phyloP scores from a whole-genome alignment of 2,888 invertebrate genomes.

The Scaptomyza parva region DNA sequence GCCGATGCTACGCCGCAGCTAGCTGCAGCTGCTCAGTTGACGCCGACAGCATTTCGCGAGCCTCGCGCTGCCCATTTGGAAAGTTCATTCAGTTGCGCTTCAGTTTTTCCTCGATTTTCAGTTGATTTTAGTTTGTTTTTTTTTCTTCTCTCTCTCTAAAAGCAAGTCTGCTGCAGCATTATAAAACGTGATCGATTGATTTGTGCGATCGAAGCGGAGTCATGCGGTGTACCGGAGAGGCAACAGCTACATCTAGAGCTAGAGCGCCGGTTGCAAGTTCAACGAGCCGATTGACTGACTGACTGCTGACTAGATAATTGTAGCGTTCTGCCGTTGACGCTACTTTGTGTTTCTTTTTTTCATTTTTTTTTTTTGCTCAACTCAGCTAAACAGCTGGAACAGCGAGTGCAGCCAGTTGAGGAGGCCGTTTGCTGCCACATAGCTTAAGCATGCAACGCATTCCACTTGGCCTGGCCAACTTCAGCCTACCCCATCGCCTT shows the following conservation, averaged over 20 bases:
- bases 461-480: constrained; percentile 63
- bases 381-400: constrained; percentile 67
- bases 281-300: constrained; percentile 81
- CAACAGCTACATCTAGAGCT: constrained; percentile 30
- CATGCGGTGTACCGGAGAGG: constrained; percentile 27
- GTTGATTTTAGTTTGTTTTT: constrained; percentile 22
- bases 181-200: constrained; percentile 84
- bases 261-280: constrained; percentile 77
- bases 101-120: constrained; percentile 45
- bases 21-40: constrained; percentile 43
- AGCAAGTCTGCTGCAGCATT: constrained; percentile 50
- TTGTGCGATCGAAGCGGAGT: constrained; percentile 77
- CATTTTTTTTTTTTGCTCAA: constrained; percentile 35
- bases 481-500: constrained; percentile 14
- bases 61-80: constrained; percentile 69
- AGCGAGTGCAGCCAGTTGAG: constrained; percentile 28
- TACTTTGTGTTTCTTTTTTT: constrained; percentile 31
- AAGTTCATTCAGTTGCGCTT: constrained; percentile 77
- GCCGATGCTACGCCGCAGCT: constrained; percentile 51
- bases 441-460: constrained; percentile 61
- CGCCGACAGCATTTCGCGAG: constrained; percentile 63
- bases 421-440: constrained; percentile 37
- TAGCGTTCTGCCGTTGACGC: constrained; percentile 74
- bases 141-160: constrained; percentile 16
- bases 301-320: constrained; percentile 84